Evolutionary conservation across 2,888 invertebrate genomes (phyloP), one percentile per base, ranked within the genome.

Genomic region (Clistopyga incitator): DNA sequence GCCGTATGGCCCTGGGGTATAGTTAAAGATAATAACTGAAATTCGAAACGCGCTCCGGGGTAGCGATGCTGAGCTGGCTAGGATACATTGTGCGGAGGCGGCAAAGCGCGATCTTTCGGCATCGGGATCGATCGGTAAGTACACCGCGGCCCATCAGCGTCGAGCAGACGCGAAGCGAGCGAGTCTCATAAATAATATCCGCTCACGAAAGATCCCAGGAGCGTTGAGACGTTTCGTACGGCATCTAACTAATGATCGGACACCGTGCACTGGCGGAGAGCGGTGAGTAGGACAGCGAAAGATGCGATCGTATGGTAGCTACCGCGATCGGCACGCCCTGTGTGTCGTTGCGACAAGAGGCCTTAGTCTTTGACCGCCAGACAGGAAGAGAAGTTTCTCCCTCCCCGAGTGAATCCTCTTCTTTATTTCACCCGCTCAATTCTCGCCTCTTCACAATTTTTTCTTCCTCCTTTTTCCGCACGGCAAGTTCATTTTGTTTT

Each of bases 11-110:
- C 3, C 25, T 15, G 10, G 29, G 61, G 50, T 59, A 18, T 59
- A 38, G 20, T 47, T 87, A 81, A 84, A 84, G 18, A 83, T 86
- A 85, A 86, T 86, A 86, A 87, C 87, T 87, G 76, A 64, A 87
- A 87, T 87, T 84, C 82, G 76, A 65, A 72, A 77, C 50, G 78
- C 78, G 86, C 85, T 82, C 74, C 72, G 52, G 74, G 67, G 38
- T 74, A 59, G 64, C 79, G 71, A 50, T 52, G 50, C 52, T 75
- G 42, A 50, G 47, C 54, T 70, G 72, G 72, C 54, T 42, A 34
- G 11, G 56, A 20, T 29, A 29, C 10, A 13, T 10, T 11, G 52
- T 54, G 68, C 47, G 68, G 61, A 70, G 68, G 78, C 68, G 82
- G 52, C 47, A 47, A 68, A 64, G 34, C 74, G 74, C 68, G 50